Evolutionary conservation across 2,113 vertebrate genomes (phyloP).

Genomic region (Sinocyclocheilus rhinocerous): DNA sequence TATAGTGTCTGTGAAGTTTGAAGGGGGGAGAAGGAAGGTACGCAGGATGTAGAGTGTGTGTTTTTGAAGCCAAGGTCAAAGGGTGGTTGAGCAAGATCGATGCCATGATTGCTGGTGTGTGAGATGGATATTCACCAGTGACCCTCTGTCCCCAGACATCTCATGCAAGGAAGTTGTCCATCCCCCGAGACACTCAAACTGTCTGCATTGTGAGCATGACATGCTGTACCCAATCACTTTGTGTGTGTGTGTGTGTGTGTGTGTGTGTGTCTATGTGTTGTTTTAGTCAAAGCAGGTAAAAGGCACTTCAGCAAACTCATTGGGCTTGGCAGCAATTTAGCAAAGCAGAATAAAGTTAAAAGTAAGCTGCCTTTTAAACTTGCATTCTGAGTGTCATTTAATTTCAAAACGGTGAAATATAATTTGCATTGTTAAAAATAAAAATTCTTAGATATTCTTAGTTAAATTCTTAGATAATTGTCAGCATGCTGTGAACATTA

Average conservation of each 20-base stretch:
- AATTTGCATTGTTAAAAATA: not conserved
- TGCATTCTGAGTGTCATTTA: not conserved
- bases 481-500: too few relatives aligned
- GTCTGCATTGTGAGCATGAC: slow-evolving; percentile 22
- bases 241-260: slow-evolving; percentile 9
- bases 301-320: not conserved
- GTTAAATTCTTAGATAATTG: too few relatives aligned
- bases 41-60: slow-evolving; percentile 12
- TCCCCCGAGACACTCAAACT: slow-evolving; percentile 26
- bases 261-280: slow-evolving; percentile 7
- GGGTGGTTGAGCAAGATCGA: slow-evolving; percentile 44
- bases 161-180: slow-evolving; percentile 22
- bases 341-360: not conserved
- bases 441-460: not conserved
- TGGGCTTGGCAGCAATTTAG: not conserved
- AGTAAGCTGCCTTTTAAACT: not conserved
- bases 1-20: not conserved
- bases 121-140: slow-evolving; percentile 53
- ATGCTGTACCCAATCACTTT: not conserved
- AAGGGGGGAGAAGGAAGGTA: not conserved
- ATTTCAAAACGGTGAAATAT: not conserved
- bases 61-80: slow-evolving; percentile 42
- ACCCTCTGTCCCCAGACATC: slow-evolving; percentile 49
- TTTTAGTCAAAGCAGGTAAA: not conserved
- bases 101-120: slow-evolving; percentile 54